phyloP scores from a whole-genome alignment of 2,797 vertebrate species.

The Urosaurus nigricauda region DNA sequence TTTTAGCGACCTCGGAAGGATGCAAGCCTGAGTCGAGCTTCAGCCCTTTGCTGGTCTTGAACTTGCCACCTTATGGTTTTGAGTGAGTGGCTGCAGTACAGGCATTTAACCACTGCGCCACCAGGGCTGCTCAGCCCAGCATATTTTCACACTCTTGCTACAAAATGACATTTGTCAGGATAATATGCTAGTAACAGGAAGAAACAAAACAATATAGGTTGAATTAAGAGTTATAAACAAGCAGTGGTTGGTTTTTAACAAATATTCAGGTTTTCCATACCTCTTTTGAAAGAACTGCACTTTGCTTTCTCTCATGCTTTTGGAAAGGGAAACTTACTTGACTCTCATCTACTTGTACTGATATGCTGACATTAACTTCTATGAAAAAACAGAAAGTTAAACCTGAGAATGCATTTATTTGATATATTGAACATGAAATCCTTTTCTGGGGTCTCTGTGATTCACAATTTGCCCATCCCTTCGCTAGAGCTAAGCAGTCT shows the following conservation, averaged over 20 bases:
- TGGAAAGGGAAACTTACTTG: slow-evolving; percentile 47
- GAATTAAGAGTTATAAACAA: neutral
- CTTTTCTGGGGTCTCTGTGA: too few relatives aligned
- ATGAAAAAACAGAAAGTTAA: slow-evolving; percentile 37
- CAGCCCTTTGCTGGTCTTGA: too few relatives aligned
- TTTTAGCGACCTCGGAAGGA: too few relatives aligned
- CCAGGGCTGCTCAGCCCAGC: neutral
- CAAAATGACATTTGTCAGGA: neutral
- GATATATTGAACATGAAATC: slow-evolving; percentile 8
- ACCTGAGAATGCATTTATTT: neutral
- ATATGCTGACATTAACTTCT: slow-evolving; percentile 72
- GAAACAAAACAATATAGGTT: neutral
- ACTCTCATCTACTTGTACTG: slow-evolving; percentile 72
- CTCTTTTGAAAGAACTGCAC: slow-evolving; percentile 40
- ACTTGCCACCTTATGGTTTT: too few relatives aligned
- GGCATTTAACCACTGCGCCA: too few relatives aligned
- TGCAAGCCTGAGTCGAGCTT: too few relatives aligned
- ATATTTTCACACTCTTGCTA: neutral
- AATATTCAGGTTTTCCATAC: slow-evolving; percentile 61
- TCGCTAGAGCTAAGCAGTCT: too few relatives aligned
- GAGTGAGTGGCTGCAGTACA: too few relatives aligned
- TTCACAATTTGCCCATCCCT: too few relatives aligned
- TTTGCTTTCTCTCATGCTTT: slow-evolving; percentile 56
- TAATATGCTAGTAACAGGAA: neutral
- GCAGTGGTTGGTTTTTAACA: slow-evolving; percentile 8